Evolutionary conservation across 2,888 invertebrate species (phyloP).

Genomic region (Ethmia dodecea): DNA sequence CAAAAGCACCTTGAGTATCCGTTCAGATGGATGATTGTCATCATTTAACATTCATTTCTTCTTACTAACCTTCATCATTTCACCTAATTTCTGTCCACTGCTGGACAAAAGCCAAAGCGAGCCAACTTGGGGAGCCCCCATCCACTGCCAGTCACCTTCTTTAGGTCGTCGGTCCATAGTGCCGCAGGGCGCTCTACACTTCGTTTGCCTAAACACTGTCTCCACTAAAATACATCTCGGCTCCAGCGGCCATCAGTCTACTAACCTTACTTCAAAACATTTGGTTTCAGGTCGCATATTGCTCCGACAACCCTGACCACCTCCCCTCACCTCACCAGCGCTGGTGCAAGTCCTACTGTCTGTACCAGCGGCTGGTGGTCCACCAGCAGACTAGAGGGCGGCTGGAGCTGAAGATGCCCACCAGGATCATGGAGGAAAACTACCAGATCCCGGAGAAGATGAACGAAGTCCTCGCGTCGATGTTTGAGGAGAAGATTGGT

Average conservation of each 20-base stretch:
- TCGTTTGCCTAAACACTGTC: no score
- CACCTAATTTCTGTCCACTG: no score
- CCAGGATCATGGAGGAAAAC: constrained; percentile 44
- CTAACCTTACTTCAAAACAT: neutral
- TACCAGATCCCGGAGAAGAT: constrained; percentile 59
- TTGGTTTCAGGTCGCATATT: constrained; percentile 67
- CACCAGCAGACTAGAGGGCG: constrained; percentile 79
- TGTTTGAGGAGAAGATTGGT: constrained; percentile 68
- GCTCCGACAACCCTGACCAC: constrained; percentile 70
- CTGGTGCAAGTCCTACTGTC: constrained; percentile 81
- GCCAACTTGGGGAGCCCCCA: no score
- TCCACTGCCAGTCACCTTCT: no score
- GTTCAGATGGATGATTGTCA: no score
- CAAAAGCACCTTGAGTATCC: no score
- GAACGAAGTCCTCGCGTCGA: constrained; percentile 60
- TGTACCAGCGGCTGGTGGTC: constrained; percentile 78
- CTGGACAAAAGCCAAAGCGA: no score
- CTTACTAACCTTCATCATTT: neutral
- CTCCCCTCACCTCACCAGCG: constrained; percentile 65
- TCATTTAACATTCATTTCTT: no score
- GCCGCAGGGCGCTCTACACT: no score
- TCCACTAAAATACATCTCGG: no score
- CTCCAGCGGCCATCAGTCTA: neutral
- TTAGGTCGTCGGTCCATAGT: no score
- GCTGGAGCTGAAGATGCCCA: constrained; percentile 77